These are phyloP conservation scores for Pachycephala philippinensis DNA, from an alignment of 2,113 vertebrate genomes.

Conservation along the genomic window DNA sequence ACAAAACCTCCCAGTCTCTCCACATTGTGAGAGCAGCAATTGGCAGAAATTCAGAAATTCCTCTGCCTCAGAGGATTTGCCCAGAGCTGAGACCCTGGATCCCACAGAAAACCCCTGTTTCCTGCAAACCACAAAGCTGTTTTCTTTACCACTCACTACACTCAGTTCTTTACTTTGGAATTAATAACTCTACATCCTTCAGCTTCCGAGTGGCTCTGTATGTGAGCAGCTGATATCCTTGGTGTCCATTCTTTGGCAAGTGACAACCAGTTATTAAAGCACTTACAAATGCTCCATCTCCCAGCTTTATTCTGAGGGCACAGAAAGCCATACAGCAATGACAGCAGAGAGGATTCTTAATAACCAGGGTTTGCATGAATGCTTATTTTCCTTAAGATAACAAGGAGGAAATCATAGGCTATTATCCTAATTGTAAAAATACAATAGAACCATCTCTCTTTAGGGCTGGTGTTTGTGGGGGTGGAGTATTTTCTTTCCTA, in stretches of 20 bases:
- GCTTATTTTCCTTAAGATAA: not conserved
- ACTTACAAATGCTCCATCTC: not conserved
- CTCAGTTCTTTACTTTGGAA: not conserved
- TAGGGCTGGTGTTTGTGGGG: not conserved
- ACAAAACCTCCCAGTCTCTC: not conserved
- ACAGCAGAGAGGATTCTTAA: not conserved
- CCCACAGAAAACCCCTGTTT: not conserved
- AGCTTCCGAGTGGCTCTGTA: not conserved
- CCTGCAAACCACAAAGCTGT: not conserved
- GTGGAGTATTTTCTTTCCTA: not conserved
- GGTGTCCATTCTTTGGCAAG: not conserved
- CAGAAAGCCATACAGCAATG: not conserved
- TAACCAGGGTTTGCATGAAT: not conserved
- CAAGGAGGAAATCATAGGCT: not conserved
- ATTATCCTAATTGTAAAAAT: not conserved
- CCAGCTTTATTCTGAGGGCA: not conserved
- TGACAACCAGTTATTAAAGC: constrained; percentile 38
- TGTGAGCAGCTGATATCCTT: constrained; percentile 33
- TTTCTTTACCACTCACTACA: not conserved
- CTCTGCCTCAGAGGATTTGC: not conserved
- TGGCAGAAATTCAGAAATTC: not conserved
- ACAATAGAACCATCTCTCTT: not conserved
- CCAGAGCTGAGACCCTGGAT: not conserved
- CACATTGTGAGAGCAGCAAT: not conserved
- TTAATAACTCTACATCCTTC: not conserved